A percentile compares a stretch with the other conserved stretches of the same genome.
These are phyloP conservation scores for Ochotona curzoniae DNA, from an alignment of 2,113 vertebrate genomes.

Conservation along the genomic window DNA sequence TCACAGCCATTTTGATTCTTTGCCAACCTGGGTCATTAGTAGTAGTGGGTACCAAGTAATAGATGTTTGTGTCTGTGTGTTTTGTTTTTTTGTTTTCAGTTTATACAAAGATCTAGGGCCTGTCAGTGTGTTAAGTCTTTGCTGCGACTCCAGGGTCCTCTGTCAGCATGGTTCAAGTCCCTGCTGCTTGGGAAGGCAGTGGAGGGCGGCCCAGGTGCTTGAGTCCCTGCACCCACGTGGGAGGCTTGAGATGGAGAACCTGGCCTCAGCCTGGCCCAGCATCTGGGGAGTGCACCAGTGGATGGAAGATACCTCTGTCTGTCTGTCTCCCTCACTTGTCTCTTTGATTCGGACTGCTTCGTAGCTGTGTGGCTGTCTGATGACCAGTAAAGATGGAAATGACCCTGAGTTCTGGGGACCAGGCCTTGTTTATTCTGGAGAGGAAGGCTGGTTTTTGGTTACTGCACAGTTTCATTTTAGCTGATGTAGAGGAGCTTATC, in stretches of 20 bases:
- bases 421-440: neutral
- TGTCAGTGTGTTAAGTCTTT: no score
- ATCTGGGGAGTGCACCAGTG: no score
- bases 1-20: constrained; percentile 9
- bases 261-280: no score
- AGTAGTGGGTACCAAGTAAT: neutral
- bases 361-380: neutral
- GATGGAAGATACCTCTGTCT: no score
- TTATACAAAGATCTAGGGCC: neutral
- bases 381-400: constrained; percentile 33
- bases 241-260: no score
- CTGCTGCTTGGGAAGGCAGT: no score
- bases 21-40: neutral
- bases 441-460: neutral
- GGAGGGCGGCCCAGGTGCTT: no score
- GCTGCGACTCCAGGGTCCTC: no score
- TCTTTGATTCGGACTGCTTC: constrained; percentile 3
- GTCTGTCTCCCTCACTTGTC: neutral
- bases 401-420: constrained; percentile 15
- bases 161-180: no score
- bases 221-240: no score
- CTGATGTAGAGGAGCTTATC: neutral
- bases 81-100: neutral
- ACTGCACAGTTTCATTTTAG: constrained; percentile 14
- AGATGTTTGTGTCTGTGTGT: neutral